Evolutionary conservation across 2,113 vertebrate species (phyloP), one percentile per base, ranked within the genome.

Genomic region (Uria aalge): DNA sequence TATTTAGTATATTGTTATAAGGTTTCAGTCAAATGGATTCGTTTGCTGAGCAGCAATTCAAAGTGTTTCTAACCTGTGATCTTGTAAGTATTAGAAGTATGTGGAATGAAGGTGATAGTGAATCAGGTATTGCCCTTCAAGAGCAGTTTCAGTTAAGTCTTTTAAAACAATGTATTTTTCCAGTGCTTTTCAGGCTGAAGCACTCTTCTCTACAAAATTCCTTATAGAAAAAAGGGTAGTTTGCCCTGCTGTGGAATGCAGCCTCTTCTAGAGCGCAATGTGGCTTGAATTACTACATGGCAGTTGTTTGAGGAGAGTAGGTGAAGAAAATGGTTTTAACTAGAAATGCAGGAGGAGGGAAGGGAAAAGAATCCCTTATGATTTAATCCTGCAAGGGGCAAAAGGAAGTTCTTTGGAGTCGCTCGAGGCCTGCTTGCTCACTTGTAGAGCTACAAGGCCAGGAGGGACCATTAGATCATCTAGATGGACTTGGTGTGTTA

Each of bases 401-500:
- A 64, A 89, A 38, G 55, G 60, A 67, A 81, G 59, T 34, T 48
- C 14, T 95, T n/a, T 23, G 1, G 41, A 50, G 50, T 77, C 41
- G 40, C 57, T 60, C 1, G 5, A 48, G 50, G 5, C 4, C 27
- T 53, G 0, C 12, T 56, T 52, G 29, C 30, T 40, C 22, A 5
- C 76, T 50, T 2, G 4, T 36, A 29, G 55, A 47, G 47, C 40
- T 57, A 4, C 62, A 83, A 9, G 75, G 78, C 43, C 71, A 36
- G 57, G 57, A 60, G 79, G 62, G 47, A 34, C 36, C 27, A 11
- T 60, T 2, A 32, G 50, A 2, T 38, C 14, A 13, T 3, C 4
- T 12, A 14, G 45, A 24, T 6, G 11, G 43, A 7, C 13, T 4
- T 3, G 36, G 38, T 15, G 48, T 50, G 9, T 45, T 50, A 8